phyloP scores from a whole-genome alignment of 2,888 invertebrate species.

The Heliconius hortense region DNA sequence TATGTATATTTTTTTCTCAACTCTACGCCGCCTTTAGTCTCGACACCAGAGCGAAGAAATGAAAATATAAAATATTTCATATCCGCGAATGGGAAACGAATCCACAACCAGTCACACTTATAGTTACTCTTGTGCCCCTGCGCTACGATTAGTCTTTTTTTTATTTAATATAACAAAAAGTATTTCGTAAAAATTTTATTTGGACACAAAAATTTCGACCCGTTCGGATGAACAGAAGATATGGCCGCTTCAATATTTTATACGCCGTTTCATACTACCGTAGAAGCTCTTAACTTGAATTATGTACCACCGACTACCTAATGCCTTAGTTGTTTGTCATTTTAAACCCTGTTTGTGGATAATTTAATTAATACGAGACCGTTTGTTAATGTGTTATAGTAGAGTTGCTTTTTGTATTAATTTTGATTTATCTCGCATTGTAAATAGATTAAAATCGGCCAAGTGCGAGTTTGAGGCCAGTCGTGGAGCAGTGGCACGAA shows the following conservation, averaged over 20 bases:
- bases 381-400: constrained; percentile 2
- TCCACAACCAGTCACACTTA: too few relatives aligned
- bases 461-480: too few relatives aligned
- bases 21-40: too few relatives aligned
- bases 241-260: constrained; percentile 56
- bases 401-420: not conserved
- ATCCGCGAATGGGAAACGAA: too few relatives aligned
- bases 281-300: constrained; percentile 43
- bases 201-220: constrained; percentile 10
- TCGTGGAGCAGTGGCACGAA: too few relatives aligned
- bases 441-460: not conserved
- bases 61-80: too few relatives aligned
- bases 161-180: not conserved
- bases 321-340: constrained; percentile 37
- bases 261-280: constrained; percentile 45
- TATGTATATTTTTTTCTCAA: not conserved
- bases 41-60: too few relatives aligned
- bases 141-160: too few relatives aligned
- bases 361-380: constrained; percentile 8
- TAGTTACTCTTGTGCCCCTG: too few relatives aligned
- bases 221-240: constrained; percentile 36
- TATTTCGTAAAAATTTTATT: not conserved
- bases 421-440: not conserved
- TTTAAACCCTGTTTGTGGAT: constrained; percentile 29
- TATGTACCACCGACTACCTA: constrained; percentile 38